phyloP scores from a whole-genome alignment of 1,140 invertebrate genomes.

The Monochamus saltuarius region DNA sequence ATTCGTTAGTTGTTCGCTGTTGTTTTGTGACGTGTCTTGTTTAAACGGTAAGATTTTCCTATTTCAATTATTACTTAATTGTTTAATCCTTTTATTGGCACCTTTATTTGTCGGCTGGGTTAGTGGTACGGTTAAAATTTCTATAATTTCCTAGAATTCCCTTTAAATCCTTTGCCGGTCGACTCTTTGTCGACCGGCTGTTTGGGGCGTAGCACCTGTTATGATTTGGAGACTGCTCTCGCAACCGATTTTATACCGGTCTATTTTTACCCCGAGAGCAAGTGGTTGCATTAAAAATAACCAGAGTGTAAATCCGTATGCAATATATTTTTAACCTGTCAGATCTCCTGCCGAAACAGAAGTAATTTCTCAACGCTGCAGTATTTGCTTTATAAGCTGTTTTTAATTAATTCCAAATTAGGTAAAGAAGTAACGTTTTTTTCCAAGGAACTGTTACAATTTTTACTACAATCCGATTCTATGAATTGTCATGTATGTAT shows the following conservation, averaged over 20 bases:
- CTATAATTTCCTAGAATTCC: background rate
- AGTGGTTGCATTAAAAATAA: conserved; percentile 37
- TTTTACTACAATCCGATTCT: too few species aligned
- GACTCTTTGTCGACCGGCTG: background rate
- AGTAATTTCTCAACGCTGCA: background rate
- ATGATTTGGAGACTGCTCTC: conserved; percentile 1
- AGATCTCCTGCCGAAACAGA: background rate
- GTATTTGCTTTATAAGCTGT: too few species aligned
- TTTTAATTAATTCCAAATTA: too few species aligned
- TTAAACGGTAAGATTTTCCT: conserved; percentile 42
- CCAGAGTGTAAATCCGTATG: background rate
- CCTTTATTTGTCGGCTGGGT: background rate
- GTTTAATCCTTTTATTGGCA: conserved; percentile 3
- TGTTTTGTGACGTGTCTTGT: conserved; percentile 46
- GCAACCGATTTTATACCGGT: conserved; percentile 2
- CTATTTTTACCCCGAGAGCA: conserved; percentile 32
- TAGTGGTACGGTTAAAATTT: background rate
- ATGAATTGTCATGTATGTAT: too few species aligned
- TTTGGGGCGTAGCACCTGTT: conserved; percentile 23
- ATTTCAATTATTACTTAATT: conserved; percentile 13
- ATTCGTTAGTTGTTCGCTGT: conserved; percentile 45
- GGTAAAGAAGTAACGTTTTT: conserved; percentile 6
- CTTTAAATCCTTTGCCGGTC: background rate
- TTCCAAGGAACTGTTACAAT: too few species aligned
- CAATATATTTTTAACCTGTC: background rate